phyloP scores from a whole-genome alignment of 2,113 vertebrate species.

The Sylvia atricapilla region DNA sequence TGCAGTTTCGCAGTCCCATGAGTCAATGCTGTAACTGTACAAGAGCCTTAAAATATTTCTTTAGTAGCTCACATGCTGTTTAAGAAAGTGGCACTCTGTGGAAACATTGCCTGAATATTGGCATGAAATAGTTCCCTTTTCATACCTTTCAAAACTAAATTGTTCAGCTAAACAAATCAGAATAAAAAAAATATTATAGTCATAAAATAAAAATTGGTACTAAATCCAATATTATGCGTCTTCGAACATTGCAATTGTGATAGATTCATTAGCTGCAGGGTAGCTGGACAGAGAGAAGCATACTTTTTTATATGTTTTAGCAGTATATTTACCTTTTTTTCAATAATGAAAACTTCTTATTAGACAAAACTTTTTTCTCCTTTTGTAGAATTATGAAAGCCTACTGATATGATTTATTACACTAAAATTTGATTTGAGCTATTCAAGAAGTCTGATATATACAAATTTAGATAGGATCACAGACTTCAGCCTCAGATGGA shows the following conservation, averaged over 20 bases:
- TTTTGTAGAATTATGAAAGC: neutral
- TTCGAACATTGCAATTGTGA: neutral
- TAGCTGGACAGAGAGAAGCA: neutral
- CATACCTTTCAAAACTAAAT: neutral
- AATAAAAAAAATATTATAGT: neutral
- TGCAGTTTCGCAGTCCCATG: neutral
- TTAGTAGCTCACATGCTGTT: neutral
- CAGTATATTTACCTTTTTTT: neutral
- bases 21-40: neutral
- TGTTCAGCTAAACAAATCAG: neutral
- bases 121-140: neutral
- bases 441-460: neutral
- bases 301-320: neutral
- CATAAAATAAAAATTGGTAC: neutral
- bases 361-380: neutral
- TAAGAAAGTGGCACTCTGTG: neutral
- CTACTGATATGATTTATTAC: neutral
- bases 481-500: neutral
- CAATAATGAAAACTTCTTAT: neutral
- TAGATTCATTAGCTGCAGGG: neutral
- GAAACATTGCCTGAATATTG: neutral
- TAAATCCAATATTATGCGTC: neutral
- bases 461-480: neutral
- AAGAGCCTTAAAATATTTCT: neutral
- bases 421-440: neutral